Evolutionary conservation across 1,140 invertebrate genomes (phyloP).

Genomic region (Tetramorium alpestre): DNA sequence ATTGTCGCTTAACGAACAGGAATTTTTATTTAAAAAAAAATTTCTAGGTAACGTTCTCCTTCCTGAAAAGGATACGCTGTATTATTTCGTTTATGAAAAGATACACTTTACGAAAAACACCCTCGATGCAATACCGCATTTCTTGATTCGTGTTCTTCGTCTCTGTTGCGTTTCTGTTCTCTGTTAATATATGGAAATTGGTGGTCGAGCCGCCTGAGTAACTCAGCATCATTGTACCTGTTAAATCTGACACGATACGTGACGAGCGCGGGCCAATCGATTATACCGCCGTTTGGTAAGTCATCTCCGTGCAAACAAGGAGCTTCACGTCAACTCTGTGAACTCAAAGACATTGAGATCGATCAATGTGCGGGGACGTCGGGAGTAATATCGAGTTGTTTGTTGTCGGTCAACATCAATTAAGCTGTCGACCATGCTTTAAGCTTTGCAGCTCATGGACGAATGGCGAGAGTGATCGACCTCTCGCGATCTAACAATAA

Average conservation of each 20-base stretch:
- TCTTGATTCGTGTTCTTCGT: background rate
- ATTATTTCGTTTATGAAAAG: background rate
- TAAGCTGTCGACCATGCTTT: conserved; percentile 41
- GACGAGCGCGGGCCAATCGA: conserved; percentile 50
- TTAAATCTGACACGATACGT: conserved; percentile 55
- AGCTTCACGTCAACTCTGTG: conserved; percentile 45
- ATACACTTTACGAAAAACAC: background rate
- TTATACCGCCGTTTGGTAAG: conserved; percentile 27
- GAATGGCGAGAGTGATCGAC: conserved; percentile 42
- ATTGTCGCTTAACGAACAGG: background rate
- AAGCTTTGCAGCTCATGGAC: conserved; percentile 30
- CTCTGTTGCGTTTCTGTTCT: too few relatives aligned
- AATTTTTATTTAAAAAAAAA: background rate
- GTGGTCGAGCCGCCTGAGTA: background rate
- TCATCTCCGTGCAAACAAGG: conserved; percentile 23
- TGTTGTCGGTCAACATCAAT: conserved; percentile 72
- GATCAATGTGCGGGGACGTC: conserved; percentile 33
- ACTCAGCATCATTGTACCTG: conserved; percentile 2
- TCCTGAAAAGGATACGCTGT: background rate
- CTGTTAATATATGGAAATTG: background rate
- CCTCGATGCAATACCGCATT: background rate
- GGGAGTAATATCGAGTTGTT: conserved; percentile 65
- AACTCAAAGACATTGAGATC: conserved; percentile 59
- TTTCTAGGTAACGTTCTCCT: background rate
- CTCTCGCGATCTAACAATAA: conserved; percentile 1